phyloP scores from a whole-genome alignment of 2,113 vertebrate species.

The Amblyopsis rosae region DNA sequence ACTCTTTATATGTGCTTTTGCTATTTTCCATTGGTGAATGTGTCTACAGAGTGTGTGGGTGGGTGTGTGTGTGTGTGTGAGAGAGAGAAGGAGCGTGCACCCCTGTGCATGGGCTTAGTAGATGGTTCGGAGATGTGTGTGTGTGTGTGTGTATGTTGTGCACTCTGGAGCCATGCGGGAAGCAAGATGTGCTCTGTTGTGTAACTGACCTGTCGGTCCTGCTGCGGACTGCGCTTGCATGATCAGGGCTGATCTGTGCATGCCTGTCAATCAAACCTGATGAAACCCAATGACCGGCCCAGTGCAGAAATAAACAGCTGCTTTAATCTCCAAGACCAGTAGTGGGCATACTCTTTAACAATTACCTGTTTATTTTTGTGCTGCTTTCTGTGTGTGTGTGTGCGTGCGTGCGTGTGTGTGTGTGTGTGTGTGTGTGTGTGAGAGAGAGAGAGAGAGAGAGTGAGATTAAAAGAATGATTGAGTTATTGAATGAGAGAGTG shows the following conservation, averaged over 20 bases:
- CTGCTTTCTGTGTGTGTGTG: conserved; percentile 47
- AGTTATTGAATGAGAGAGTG: conserved; percentile 37
- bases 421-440: conserved; percentile 15
- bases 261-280: conserved; percentile 72
- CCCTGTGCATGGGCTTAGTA: conserved; percentile 69
- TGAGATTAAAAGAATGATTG: conserved; percentile 11
- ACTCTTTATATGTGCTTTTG: conserved; percentile 41
- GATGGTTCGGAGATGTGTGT: conserved; percentile 31
- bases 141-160: conserved; percentile 40
- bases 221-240: conserved; percentile 64
- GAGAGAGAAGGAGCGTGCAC: conserved; percentile 34
- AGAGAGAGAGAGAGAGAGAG: conserved; percentile 2
- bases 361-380: conserved; percentile 45
- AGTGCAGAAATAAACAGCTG: conserved; percentile 46
- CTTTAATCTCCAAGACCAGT: conserved; percentile 32
- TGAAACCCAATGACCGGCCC: conserved; percentile 55
- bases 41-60: conserved; percentile 41
- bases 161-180: conserved; percentile 50
- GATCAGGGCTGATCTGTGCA: conserved; percentile 68
- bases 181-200: conserved; percentile 43
- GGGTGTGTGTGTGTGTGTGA: background rate
- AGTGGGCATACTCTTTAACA: conserved; percentile 35
- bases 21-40: conserved; percentile 27
- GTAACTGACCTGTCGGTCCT: conserved; percentile 49
- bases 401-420: conserved; percentile 12